phyloP scores from a whole-genome alignment of 2,113 vertebrate genomes.

The Urocynchramus pylzowi region DNA sequence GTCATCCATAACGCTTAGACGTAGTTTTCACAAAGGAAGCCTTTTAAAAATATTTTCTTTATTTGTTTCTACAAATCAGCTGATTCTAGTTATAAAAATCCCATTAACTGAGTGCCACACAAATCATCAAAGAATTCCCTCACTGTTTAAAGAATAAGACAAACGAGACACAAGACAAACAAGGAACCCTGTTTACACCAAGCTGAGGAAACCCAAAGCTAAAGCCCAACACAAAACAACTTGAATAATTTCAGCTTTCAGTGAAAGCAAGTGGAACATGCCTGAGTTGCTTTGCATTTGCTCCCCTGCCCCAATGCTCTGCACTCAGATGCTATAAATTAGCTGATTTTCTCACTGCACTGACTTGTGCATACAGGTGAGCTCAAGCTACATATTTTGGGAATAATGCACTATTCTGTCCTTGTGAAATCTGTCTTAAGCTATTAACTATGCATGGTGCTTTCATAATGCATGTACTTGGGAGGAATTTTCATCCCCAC shows the following conservation, averaged over 20 bases:
- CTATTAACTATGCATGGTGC: background rate
- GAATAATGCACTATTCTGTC: background rate
- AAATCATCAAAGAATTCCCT: background rate
- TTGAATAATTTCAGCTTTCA: background rate
- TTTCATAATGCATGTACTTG: background rate
- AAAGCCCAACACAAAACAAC: background rate
- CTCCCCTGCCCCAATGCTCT: background rate
- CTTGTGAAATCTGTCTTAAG: background rate
- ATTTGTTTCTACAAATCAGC: background rate
- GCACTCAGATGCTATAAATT: background rate
- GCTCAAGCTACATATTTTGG: background rate
- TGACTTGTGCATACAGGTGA: background rate
- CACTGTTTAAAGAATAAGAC: background rate
- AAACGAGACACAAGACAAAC: background rate
- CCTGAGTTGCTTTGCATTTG: background rate
- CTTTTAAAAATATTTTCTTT: background rate
- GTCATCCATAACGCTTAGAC: background rate
- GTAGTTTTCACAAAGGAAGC: background rate
- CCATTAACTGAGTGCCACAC: background rate
- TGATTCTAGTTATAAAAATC: background rate
- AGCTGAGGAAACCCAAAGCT: background rate
- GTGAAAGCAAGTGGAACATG: background rate
- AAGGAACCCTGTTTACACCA: background rate
- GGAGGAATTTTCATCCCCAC: background rate
- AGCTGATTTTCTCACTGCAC: background rate